phyloP scores from a whole-genome alignment of 2,888 invertebrate genomes.

The Meta bourneti region DNA sequence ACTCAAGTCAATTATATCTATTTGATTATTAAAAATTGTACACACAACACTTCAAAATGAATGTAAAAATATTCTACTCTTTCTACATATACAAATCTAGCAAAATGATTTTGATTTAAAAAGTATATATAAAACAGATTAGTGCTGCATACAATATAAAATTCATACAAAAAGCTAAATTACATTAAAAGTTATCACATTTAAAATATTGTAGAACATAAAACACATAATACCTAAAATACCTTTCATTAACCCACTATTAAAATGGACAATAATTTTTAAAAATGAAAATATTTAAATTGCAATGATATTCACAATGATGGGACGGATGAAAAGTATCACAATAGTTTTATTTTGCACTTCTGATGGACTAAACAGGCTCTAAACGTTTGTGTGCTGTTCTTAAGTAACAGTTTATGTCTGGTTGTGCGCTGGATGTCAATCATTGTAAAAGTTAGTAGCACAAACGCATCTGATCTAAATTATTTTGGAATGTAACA shows the following conservation, averaged over 20 bases:
- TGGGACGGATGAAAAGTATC: constrained; percentile 57
- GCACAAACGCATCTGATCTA: constrained; percentile 7
- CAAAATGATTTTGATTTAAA: constrained; percentile 24
- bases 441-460: not conserved
- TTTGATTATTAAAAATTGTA: not conserved
- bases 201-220: constrained; percentile 2
- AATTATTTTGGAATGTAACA: not conserved
- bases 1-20: not conserved
- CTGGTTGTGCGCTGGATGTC: not conserved
- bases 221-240: not conserved
- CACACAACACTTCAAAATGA: not conserved
- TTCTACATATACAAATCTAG: not conserved
- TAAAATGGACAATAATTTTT: constrained; percentile 1
- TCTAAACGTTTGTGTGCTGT: not conserved
- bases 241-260: constrained; percentile 4
- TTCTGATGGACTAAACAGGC: not conserved
- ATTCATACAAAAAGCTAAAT: constrained; percentile 4
- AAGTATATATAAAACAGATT: constrained; percentile 26
- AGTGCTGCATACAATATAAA: constrained; percentile 21
- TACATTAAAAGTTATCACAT: constrained; percentile 3
- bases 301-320: constrained; percentile 67
- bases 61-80: not conserved
- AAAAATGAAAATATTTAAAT: not conserved
- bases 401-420: not conserved
- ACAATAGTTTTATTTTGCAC: constrained; percentile 49